These are phyloP conservation scores for Clarias macrocephalus DNA, from an alignment of 2,113 vertebrate species.

Conservation along the genomic window DNA sequence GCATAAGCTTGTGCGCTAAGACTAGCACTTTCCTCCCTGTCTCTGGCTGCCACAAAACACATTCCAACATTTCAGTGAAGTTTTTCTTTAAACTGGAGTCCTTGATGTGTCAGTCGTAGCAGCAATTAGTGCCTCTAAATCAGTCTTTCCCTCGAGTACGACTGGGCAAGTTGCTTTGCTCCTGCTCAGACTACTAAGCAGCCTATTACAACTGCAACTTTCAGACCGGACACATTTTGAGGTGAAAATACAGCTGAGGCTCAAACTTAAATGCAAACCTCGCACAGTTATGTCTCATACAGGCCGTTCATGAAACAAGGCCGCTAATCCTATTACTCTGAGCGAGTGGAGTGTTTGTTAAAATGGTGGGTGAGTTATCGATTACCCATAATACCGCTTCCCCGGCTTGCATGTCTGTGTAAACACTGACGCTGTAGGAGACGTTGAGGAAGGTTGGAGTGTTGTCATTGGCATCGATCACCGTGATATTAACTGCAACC, in stretches of 20 bases:
- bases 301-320: constrained; percentile 38
- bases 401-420: constrained; percentile 86
- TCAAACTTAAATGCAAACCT: constrained; percentile 16
- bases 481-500: constrained; percentile 82
- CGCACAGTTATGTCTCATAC: constrained; percentile 46
- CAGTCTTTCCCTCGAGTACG: constrained; percentile 36
- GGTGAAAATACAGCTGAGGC: constrained; percentile 12
- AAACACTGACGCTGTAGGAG: constrained; percentile 87
- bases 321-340: constrained; percentile 34
- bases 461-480: constrained; percentile 97
- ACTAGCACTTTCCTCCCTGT: not conserved
- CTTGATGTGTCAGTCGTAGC: constrained; percentile 35
- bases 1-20: not conserved
- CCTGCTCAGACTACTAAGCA: constrained; percentile 44
- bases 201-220: constrained; percentile 15
- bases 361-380: constrained; percentile 35
- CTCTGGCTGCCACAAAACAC: not conserved
- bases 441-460: constrained; percentile 88
- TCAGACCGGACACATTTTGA: not conserved
- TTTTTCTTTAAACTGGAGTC: not conserved
- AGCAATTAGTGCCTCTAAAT: constrained; percentile 37
- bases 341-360: constrained; percentile 44
- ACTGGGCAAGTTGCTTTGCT: constrained; percentile 6
- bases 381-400: constrained; percentile 84
- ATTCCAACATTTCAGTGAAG: not conserved